Conservation (phyloP, 2,797 vertebrate genomes). For the Chiroxiphia lanceolata region DNA sequence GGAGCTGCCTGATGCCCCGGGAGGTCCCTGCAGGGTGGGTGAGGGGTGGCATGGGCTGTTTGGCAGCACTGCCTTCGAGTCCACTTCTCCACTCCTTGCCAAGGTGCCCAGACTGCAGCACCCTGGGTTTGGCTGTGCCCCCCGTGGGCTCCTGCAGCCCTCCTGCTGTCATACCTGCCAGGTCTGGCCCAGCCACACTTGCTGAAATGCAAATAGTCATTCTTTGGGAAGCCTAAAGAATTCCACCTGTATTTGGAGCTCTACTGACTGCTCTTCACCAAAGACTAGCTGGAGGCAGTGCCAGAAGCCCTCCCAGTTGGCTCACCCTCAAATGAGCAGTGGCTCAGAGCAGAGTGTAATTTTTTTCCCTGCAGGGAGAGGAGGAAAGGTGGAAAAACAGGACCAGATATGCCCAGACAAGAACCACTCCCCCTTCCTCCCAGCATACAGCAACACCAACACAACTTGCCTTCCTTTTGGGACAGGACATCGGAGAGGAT, state of each 20-base stretch:
- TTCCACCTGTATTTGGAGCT: not conserved
- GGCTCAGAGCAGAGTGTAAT: not conserved
- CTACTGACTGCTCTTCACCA: not conserved
- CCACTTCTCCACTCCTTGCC: not conserved
- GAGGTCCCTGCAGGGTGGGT: not conserved
- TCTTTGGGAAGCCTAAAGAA: not conserved
- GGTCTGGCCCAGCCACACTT: not conserved
- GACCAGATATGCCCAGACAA: not conserved
- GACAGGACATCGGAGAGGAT: not conserved
- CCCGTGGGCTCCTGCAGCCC: not conserved
- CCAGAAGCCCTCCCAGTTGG: not conserved
- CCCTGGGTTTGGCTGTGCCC: not conserved
- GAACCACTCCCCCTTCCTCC: not conserved
- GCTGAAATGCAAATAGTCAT: not conserved
- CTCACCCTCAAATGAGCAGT: not conserved
- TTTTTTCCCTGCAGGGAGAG: not conserved
- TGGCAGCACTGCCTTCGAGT: accelerated
- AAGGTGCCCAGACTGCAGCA: not conserved
- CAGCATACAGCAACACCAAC: not conserved
- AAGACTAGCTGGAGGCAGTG: not conserved
- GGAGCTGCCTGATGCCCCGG: not conserved
- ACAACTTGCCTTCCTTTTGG: not conserved
- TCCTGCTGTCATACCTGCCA: not conserved
- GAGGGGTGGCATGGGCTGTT: not conserved
- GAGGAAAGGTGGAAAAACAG: not conserved